Evolutionary conservation across 2,888 invertebrate species (phyloP), one percentile per base, ranked within the genome.

Genomic region (Euphydryas editha): DNA sequence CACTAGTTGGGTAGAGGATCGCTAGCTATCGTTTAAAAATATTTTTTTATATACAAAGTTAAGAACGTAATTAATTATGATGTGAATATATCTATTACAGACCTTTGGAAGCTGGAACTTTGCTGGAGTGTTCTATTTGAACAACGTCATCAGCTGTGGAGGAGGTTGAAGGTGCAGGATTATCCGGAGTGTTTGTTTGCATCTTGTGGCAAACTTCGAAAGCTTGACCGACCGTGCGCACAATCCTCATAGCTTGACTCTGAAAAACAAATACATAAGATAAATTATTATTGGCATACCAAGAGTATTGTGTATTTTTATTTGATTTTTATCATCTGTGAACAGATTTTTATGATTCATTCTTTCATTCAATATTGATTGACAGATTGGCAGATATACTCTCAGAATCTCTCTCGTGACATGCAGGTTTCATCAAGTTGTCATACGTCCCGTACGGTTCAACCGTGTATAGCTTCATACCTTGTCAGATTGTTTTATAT

Each of bases 171-270:
- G 90, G 81, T 0, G 79, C 88, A 0, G 87, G 86, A 51, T 89
- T 83, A 2, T 85, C 88, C 0, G 91, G 86, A 4, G 89, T 81
- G 77, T 94, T 95, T 80, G 95, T 93, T 81, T 96, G 96, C 91
- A 97, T 94, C 93, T 99, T 98, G 95, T 99, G 99, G 94, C 99
- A 99, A 86, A 99, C 99, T 93, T 99, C 99, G 92, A 99, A 99
- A 44, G 99, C 99, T 93, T 99, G 99, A 56, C 99, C 99, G 75
- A 99, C 98, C 8, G 99, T 99, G 80, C 99, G 95, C 70, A 99
- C 99, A 77, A 99, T 98, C 77, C 97, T 95, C 98, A 99, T 99
- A 39, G 99, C 99, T 94, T 99, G 99, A 89, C 97, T 98, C 99
- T 99, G 95, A 15, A 70, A 30, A 44, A 44, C 11, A 44, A 44